phyloP scores from a whole-genome alignment of 2,113 vertebrate genomes.

The Ceyx melanurus region DNA sequence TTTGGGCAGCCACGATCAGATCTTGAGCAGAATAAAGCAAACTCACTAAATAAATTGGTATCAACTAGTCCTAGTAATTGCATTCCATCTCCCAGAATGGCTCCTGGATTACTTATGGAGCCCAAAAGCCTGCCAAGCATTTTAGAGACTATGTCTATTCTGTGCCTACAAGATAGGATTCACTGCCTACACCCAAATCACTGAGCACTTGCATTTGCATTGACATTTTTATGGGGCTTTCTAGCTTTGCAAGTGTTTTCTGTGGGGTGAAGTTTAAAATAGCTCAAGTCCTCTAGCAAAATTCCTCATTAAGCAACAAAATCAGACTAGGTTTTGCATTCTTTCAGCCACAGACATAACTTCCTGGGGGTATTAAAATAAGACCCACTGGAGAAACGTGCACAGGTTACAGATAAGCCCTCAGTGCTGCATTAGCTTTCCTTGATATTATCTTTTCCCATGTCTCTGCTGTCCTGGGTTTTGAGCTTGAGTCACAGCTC shows the following conservation, averaged over 20 bases:
- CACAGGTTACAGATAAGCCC: neutral
- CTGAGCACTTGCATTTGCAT: neutral
- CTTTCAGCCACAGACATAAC: neutral
- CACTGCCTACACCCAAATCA: slow-evolving; percentile 46
- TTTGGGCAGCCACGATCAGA: slow-evolving; percentile 24
- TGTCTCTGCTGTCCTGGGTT: accelerated
- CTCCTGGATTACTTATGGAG: slow-evolving; percentile 46
- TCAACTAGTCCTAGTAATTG: slow-evolving; percentile 54
- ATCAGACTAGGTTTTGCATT: slow-evolving; percentile 1
- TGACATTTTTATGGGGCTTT: slow-evolving; percentile 52
- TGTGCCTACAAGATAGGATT: neutral
- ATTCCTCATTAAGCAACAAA: slow-evolving; percentile 37
- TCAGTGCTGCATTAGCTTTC: neutral
- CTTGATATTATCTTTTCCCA: neutral
- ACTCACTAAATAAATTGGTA: slow-evolving; percentile 59
- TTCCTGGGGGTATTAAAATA: neutral
- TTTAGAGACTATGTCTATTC: slow-evolving; percentile 44
- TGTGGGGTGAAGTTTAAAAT: slow-evolving; percentile 29
- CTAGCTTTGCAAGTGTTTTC: neutral
- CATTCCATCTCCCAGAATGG: slow-evolving; percentile 49
- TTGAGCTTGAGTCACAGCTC: neutral
- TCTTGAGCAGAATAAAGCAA: slow-evolving; percentile 51
- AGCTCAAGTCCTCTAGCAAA: neutral
- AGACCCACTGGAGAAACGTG: neutral
- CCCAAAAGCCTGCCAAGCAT: slow-evolving; percentile 31